These are phyloP conservation scores for Drosophila cracens DNA, from an alignment of 2,888 invertebrate genomes.

Conservation along the genomic window DNA sequence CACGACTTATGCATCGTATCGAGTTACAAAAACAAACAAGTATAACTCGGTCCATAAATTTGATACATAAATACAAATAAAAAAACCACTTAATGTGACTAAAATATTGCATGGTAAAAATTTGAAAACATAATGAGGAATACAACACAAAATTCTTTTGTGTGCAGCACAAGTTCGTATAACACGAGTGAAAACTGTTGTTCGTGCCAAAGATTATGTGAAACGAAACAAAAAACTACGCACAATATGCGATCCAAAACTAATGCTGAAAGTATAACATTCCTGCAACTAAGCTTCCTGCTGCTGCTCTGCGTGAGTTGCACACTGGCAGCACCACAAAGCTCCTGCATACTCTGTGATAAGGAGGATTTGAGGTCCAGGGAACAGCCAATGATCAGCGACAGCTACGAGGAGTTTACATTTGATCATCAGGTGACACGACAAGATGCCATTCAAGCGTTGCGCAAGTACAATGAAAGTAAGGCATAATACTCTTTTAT, in stretches of 20 bases:
- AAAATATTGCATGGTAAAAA: conserved; percentile 35
- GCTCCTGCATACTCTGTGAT: conserved; percentile 80
- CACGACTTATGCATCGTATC: conserved; percentile 54
- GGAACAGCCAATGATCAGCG: conserved; percentile 47
- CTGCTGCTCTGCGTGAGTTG: conserved; percentile 30
- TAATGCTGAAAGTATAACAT: conserved; percentile 21
- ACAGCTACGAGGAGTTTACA: conserved; percentile 80
- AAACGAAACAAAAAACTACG: background rate
- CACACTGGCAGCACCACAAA: conserved; percentile 72
- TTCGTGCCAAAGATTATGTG: conserved; percentile 38
- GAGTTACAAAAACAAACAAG: conserved; percentile 50
- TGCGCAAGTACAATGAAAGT: conserved; percentile 81
- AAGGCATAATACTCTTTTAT: conserved; percentile 32
- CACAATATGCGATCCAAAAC: conserved; percentile 1
- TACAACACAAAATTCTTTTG: conserved; percentile 14
- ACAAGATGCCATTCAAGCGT: conserved; percentile 81
- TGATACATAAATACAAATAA: conserved; percentile 5
- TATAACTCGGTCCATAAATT: conserved; percentile 9
- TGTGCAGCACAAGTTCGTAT: conserved; percentile 4
- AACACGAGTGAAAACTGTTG: conserved; percentile 20
- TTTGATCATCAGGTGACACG: conserved; percentile 84
- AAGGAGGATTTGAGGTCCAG: conserved; percentile 72
- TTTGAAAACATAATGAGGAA: conserved; percentile 30
- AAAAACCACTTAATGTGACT: conserved; percentile 47
- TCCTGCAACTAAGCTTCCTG: conserved; percentile 34